Conservation (phyloP, 2,113 vertebrate genomes). For the Urocolius indicus region DNA sequence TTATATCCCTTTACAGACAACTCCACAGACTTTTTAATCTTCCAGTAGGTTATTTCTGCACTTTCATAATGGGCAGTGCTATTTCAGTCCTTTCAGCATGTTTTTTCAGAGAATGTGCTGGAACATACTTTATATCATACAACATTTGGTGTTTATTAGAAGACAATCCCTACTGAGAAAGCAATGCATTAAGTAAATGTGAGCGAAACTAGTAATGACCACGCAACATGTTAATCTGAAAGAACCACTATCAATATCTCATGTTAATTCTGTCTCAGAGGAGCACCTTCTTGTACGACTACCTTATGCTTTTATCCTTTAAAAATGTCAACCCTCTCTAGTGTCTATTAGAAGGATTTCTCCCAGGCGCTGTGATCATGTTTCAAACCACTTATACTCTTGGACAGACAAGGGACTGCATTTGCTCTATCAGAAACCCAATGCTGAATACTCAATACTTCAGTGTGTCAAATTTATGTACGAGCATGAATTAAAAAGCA, state of each 20-base stretch:
- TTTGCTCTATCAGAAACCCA: constrained; percentile 56
- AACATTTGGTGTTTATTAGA: background rate
- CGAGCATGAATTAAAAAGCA: constrained; percentile 55
- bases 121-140: background rate
- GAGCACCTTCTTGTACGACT: constrained; percentile 40
- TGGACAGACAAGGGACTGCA: constrained; percentile 66
- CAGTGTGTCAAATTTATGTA: constrained; percentile 38
- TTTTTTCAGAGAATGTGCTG: background rate
- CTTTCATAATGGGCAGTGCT: background rate
- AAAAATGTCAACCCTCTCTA: constrained; percentile 33
- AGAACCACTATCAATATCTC: constrained; percentile 49
- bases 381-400: constrained; percentile 62
- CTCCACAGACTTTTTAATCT: background rate
- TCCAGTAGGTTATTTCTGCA: background rate
- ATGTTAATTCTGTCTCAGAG: constrained; percentile 60
- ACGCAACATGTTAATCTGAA: constrained; percentile 41
- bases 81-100: background rate
- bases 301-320: constrained; percentile 65
- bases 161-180: background rate
- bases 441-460: constrained; percentile 58
- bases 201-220: constrained; percentile 33
- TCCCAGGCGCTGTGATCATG: constrained; percentile 29
- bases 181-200: constrained; percentile 47
- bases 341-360: constrained; percentile 48
- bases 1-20: background rate